These are phyloP conservation scores for Bucorvus abyssinicus DNA, from an alignment of 2,797 vertebrate species.

Conservation along the genomic window DNA sequence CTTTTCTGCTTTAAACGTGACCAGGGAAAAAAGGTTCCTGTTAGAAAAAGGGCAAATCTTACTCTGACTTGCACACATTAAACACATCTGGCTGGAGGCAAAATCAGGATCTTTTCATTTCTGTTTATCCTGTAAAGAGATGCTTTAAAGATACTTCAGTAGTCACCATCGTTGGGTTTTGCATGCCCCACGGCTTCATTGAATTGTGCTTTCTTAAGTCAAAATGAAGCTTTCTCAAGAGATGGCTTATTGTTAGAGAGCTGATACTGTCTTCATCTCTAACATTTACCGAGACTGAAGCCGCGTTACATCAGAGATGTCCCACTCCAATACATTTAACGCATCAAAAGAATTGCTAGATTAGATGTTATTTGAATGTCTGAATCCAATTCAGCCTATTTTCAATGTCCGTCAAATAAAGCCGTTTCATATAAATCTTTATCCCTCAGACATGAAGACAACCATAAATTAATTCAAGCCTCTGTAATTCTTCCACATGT, in stretches of 20 bases:
- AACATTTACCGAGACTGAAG: background rate
- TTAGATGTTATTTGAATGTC: background rate
- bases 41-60: constrained; percentile 8
- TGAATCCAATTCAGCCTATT: background rate
- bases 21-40: background rate
- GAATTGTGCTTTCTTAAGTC: background rate
- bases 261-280: background rate
- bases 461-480: background rate
- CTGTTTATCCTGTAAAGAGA: constrained; percentile 28
- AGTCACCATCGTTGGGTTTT: background rate
- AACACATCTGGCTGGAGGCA: constrained; percentile 10
- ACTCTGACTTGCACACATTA: constrained; percentile 19
- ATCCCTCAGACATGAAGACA: background rate
- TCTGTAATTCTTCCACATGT: background rate
- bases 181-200: background rate
- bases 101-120: constrained; percentile 23
- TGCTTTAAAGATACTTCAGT: constrained; percentile 11
- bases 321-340: background rate
- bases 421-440: constrained; percentile 6
- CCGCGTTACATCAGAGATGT: background rate
- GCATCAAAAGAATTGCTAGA: background rate
- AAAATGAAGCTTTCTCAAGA: constrained; percentile 13
- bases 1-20: background rate
- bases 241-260: background rate
- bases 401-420: background rate